Percentiles rank a stretch among this genome's conserved stretches.
phyloP scores from a whole-genome alignment of 2,888 invertebrate species.

The Laothoe populi region DNA sequence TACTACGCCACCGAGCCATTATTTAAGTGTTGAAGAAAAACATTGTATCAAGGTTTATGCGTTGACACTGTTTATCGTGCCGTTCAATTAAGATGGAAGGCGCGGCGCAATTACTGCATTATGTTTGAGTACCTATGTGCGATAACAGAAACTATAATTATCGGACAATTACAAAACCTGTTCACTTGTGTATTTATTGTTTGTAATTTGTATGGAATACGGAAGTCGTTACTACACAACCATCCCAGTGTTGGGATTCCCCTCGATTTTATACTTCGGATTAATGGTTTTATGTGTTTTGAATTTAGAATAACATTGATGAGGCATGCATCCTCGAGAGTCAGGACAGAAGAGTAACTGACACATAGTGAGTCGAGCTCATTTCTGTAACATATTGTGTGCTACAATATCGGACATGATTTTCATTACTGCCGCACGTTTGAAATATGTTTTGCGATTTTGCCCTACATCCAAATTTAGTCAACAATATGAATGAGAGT shows the following conservation, averaged over 20 bases:
- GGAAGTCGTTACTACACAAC: not conserved
- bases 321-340: not conserved
- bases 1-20: too few relatives aligned
- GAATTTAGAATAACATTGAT: not conserved
- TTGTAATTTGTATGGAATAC: not conserved
- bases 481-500: too few relatives aligned
- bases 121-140: not conserved
- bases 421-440: too few relatives aligned
- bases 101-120: not conserved
- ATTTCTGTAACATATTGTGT: too few relatives aligned
- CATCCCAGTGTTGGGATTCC: slow-evolving; percentile 5
- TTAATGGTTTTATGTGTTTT: not conserved
- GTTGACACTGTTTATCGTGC: too few relatives aligned
- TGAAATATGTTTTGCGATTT: too few relatives aligned
- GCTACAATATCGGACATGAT: too few relatives aligned
- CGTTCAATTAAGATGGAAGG: not conserved
- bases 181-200: slow-evolving; percentile 14
- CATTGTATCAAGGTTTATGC: too few relatives aligned
- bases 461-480: too few relatives aligned
- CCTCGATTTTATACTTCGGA: not conserved
- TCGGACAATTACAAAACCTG: slow-evolving; percentile 9
- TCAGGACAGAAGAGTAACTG: too few relatives aligned
- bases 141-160: not conserved
- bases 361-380: too few relatives aligned
- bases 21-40: too few relatives aligned